Conservation (phyloP, 2,113 vertebrate genomes). For the Hyaena hyaena region DNA sequence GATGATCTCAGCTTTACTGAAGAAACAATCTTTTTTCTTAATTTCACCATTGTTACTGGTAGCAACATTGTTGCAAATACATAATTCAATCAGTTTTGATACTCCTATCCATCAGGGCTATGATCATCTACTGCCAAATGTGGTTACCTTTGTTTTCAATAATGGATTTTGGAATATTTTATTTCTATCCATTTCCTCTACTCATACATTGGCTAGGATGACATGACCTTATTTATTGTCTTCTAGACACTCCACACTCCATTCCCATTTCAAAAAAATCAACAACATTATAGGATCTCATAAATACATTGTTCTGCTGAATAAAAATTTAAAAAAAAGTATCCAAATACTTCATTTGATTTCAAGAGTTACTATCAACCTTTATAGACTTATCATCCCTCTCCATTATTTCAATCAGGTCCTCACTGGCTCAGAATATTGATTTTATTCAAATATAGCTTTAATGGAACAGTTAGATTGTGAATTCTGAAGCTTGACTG, state of each 20-base stretch:
- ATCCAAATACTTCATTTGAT: conserved; percentile 1
- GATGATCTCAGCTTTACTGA: neutral
- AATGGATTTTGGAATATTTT: conserved; percentile 19
- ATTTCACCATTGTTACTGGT: neutral
- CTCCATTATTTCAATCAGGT: neutral
- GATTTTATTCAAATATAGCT: neutral
- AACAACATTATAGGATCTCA: neutral
- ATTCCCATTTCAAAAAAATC: neutral
- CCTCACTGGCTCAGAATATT: neutral
- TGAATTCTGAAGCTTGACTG: neutral
- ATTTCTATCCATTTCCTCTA: neutral
- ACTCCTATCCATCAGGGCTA: neutral
- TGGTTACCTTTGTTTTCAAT: neutral
- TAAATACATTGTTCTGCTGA: neutral
- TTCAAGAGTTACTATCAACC: neutral
- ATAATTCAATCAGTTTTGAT: neutral
- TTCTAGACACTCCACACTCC: neutral
- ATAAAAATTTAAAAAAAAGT: neutral
- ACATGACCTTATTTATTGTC: neutral
- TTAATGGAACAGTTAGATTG: neutral
- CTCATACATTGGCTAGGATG: neutral
- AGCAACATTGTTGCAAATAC: neutral
- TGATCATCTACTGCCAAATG: neutral
- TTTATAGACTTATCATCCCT: neutral
- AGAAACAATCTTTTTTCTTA: conserved; percentile 34